A percentile compares a stretch with the other conserved stretches of the same genome.
Conservation (phyloP, 2,888 invertebrate genomes). For the Norana najaformis region DNA sequence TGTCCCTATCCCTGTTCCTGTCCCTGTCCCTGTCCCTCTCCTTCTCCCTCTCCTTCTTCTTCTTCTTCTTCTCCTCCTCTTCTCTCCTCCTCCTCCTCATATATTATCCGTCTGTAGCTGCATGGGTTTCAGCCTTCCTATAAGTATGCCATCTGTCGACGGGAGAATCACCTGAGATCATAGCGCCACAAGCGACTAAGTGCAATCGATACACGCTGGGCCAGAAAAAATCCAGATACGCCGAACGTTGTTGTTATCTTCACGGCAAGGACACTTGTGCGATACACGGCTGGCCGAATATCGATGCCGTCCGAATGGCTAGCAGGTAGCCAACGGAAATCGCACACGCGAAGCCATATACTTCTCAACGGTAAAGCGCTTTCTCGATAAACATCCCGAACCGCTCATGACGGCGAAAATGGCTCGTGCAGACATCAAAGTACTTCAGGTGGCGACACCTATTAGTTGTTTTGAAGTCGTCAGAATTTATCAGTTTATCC, state of each 20-base stretch:
- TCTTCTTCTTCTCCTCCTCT: not conserved
- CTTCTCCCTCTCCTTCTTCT: not conserved
- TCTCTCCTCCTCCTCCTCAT: not conserved
- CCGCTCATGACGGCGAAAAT: not conserved
- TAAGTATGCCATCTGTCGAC: not conserved
- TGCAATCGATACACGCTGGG: slow-evolving; percentile 5
- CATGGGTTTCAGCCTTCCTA: not conserved
- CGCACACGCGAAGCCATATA: not conserved
- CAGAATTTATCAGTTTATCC: not conserved
- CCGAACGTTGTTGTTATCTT: not conserved
- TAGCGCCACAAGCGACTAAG: slow-evolving; percentile 5
- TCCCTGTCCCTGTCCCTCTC: no score
- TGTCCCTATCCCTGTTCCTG: not conserved
- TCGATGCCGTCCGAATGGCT: not conserved
- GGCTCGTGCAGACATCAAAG: not conserved
- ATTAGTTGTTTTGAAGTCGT: not conserved
- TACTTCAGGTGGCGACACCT: not conserved
- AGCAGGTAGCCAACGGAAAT: not conserved
- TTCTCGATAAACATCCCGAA: not conserved
- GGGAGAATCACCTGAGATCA: not conserved
- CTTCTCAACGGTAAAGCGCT: not conserved
- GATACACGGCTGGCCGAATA: slow-evolving; percentile 5
- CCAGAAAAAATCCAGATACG: slow-evolving; percentile 5
- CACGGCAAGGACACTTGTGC: not conserved
- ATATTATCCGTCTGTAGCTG: not conserved